Base-by-base conservation (phyloP, 2,888 invertebrate genomes). In the Aromia moschata region DNA sequence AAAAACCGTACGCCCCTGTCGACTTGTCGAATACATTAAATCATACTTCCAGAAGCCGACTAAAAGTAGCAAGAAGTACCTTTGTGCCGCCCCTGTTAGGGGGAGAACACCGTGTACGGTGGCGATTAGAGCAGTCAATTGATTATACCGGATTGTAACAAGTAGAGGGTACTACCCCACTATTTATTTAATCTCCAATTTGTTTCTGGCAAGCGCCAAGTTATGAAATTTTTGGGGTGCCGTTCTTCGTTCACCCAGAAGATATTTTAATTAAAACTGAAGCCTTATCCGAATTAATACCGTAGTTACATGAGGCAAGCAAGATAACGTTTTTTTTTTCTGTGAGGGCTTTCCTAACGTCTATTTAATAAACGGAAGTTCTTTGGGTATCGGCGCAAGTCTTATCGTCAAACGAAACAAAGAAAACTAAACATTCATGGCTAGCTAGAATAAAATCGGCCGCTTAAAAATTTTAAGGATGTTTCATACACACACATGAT, bases 121-220 rank as follows among this genome's bases (percentile, higher is more conserved):
- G 56, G 51, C 47, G 51, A 60, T 57, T 60, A 60, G 43, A 62
- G 47, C 56, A 38, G 52, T 40, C 41, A 56, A 58, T 58, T 62
- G 58, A 62, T 62, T 62, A 58, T 41, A 3, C 46, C 41, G 55
- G 56, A 59, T 55, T 57, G 61, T 44, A 56, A 37, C 46, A 53
- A 54, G 49, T 57, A 16, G 38, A 41, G 62, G 58, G 58, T 53
- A 41, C 52, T 33, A 46, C 58, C 58, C 58, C n/a, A n/a, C n/a
- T 47, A 53, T 58, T 62, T 58, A 62, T 58, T 62, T 58, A 59
- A 58, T 58, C 58, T 62, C 41, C 47, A 59, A 62, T 62, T 59
- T 62, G 62, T 56, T 53, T 56, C 52, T 53, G 46, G 43, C 52
- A 51, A 56, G 53, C 33, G n/a, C 49, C 36, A 20, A 51, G 40